Percentiles rank a stretch among this genome's conserved stretches.
Conservation (phyloP, 2,113 vertebrate genomes). For the Psittacus erithacus region DNA sequence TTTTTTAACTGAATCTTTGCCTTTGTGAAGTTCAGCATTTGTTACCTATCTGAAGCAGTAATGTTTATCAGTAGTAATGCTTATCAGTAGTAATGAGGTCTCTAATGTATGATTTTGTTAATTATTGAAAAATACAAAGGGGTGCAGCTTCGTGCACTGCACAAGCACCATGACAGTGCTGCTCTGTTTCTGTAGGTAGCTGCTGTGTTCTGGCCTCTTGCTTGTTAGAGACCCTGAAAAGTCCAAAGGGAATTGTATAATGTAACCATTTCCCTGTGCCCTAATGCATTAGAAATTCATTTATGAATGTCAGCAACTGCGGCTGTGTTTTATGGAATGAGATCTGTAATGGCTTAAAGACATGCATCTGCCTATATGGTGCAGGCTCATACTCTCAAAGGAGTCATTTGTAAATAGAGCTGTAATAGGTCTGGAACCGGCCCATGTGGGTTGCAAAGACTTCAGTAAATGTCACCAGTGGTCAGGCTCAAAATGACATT, state of each 20-base stretch:
- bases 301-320: neutral
- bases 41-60: neutral
- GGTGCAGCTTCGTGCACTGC: fast-evolving
- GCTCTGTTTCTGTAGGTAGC: neutral
- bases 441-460: neutral
- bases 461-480: slow-evolving; percentile 8
- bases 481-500: neutral
- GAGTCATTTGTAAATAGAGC: slow-evolving; percentile 5
- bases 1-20: neutral
- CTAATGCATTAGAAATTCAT: neutral
- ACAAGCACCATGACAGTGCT: fast-evolving
- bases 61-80: neutral
- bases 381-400: neutral
- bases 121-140: neutral
- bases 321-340: neutral
- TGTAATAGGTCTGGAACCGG: neutral
- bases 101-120: neutral
- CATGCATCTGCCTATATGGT: fast-evolving
- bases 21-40: neutral
- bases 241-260: neutral
- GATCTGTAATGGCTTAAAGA: neutral
- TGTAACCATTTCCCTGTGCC: neutral
- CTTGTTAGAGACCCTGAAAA: neutral
- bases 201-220: neutral
- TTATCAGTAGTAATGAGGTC: neutral